Percentiles rank a stretch among this genome's conserved stretches.
Conservation (phyloP, 2,113 vertebrate species). For the Lagopus leucura region DNA sequence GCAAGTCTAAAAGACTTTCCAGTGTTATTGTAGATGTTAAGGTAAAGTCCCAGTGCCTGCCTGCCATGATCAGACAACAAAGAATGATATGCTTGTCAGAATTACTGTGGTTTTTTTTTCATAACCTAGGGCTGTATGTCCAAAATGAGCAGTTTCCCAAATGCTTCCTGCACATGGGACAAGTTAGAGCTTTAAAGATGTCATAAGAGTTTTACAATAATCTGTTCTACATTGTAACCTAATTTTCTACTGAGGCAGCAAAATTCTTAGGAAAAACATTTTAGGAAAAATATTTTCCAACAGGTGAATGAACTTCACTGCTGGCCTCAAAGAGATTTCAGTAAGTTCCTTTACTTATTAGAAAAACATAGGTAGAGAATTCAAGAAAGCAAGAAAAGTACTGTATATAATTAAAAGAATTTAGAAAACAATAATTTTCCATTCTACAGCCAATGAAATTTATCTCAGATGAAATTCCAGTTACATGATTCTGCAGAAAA, state of each 20-base stretch:
- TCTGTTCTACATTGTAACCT: neutral
- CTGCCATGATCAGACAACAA: rapidly evolving
- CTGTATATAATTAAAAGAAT: neutral
- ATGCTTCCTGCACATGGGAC: neutral
- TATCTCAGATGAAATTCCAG: neutral
- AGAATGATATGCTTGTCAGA: rapidly evolving
- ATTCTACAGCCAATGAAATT: neutral
- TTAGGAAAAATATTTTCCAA: neutral
- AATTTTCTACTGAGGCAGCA: neutral
- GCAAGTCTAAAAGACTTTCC: neutral
- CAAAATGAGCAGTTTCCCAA: neutral
- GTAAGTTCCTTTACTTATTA: neutral
- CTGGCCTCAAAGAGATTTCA: neutral
- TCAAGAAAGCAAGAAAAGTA: neutral
- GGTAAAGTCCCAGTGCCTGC: neutral
- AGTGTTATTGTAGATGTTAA: neutral
- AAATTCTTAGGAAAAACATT: neutral
- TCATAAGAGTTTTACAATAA: neutral
- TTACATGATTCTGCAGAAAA: neutral
- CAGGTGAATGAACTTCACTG: neutral
- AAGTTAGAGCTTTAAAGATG: neutral
- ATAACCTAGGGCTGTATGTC: neutral
- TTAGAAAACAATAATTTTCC: neutral
- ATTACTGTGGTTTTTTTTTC: neutral
- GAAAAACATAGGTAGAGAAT: neutral